These are phyloP conservation scores for Cerastoderma edule DNA, from an alignment of 2,888 invertebrate species.

Conservation along the genomic window DNA sequence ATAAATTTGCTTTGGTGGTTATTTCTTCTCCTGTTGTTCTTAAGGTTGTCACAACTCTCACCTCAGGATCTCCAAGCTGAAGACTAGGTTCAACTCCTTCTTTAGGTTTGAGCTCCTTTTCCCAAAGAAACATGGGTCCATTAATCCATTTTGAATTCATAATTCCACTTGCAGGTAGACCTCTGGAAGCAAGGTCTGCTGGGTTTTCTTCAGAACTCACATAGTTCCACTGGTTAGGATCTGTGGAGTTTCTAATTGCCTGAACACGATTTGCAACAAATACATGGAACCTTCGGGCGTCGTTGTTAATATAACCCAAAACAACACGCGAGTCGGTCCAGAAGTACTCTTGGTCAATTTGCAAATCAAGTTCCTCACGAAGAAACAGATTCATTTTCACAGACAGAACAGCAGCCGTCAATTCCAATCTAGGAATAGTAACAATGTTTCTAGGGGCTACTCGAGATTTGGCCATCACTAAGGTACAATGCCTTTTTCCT, in stretches of 20 bases:
- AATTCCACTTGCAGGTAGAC: conserved; percentile 30
- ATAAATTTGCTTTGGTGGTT: not conserved
- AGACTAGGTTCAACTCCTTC: conserved; percentile 18
- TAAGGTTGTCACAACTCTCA: conserved; percentile 20
- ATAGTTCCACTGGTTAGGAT: conserved; percentile 57
- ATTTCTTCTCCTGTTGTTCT: conserved; percentile 1
- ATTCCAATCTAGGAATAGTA: conserved; percentile 56
- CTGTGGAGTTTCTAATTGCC: conserved; percentile 50
- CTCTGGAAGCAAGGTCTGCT: conserved; percentile 63
- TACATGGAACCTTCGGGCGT: conserved; percentile 59
- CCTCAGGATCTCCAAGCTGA: conserved; percentile 44
- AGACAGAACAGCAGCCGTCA: conserved; percentile 55
- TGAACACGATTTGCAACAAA: conserved; percentile 69
- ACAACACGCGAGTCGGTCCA: conserved; percentile 64
- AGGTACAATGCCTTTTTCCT: conserved; percentile 15
- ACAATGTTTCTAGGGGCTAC: conserved; percentile 48
- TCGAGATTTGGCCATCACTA: conserved; percentile 41
- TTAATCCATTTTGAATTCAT: conserved; percentile 38
- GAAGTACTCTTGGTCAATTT: conserved; percentile 43
- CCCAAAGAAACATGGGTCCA: conserved; percentile 49
- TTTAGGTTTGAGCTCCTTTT: conserved; percentile 23
- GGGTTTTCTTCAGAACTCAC: conserved; percentile 55
- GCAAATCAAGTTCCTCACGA: conserved; percentile 38
- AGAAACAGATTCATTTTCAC: conserved; percentile 48
- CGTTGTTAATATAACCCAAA: conserved; percentile 62